Conservation (phyloP, 1,140 invertebrate species). For the Homalodisca vitripennis region DNA sequence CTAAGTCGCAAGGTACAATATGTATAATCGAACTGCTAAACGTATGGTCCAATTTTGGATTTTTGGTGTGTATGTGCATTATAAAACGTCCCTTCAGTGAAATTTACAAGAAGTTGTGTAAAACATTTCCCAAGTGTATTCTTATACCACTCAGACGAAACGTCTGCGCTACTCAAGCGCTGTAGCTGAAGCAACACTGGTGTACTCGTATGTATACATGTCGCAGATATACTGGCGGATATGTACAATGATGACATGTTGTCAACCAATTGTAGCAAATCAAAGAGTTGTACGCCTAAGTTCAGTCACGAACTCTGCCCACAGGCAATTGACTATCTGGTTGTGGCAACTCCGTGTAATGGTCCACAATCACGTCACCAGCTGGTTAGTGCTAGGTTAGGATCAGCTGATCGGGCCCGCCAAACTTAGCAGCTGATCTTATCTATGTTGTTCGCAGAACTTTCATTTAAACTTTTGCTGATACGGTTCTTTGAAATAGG, state of each 20-base stretch:
- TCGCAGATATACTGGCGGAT: background rate
- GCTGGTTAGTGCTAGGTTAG: background rate
- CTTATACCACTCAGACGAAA: background rate
- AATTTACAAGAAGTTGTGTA: too few species aligned
- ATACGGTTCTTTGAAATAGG: too few species aligned
- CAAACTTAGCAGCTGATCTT: background rate
- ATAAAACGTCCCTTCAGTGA: too few species aligned
- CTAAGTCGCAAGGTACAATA: too few species aligned
- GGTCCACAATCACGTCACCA: constrained; percentile 6
- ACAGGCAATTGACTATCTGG: constrained; percentile 12
- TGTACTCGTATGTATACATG: too few species aligned
- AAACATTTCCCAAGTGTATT: too few species aligned
- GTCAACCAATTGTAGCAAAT: constrained; percentile 1
- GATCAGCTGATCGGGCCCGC: background rate
- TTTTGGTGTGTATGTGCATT: too few species aligned
- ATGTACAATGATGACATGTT: constrained; percentile 1
- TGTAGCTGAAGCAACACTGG: background rate
- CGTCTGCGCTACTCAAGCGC: background rate
- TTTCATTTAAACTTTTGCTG: background rate
- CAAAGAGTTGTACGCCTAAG: background rate
- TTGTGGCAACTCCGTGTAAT: background rate
- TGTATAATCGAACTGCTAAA: too few species aligned
- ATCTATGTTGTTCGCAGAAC: constrained; percentile 7
- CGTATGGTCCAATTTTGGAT: too few species aligned
- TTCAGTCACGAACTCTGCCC: constrained; percentile 5